Evolutionary conservation across 2,113 vertebrate genomes (phyloP).

Genomic region (Tupaia tana): DNA sequence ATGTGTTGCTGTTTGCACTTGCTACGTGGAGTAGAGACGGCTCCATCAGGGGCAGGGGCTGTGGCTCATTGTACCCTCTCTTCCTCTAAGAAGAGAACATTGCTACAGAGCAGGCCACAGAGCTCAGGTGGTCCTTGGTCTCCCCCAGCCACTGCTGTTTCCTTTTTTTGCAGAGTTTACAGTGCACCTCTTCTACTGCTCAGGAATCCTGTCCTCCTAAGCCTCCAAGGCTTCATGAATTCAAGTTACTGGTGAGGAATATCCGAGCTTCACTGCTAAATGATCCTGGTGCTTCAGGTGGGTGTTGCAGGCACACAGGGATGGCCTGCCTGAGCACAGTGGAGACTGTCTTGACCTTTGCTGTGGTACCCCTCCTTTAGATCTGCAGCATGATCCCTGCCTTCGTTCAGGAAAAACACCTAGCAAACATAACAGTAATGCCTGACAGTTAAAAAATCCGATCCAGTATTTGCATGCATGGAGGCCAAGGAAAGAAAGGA

Average conservation of each 20-base stretch:
- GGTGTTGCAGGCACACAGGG: fast-evolving
- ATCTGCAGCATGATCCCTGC: no score
- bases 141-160: fast-evolving
- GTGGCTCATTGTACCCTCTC: fast-evolving
- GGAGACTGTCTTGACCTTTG: not conserved
- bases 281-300: conserved; percentile 90
- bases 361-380: no score
- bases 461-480: fast-evolving
- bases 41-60: not conserved
- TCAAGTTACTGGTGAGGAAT: conserved; percentile 94
- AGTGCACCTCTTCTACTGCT: conserved; percentile 70
- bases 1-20: fast-evolving
- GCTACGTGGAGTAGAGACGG: not conserved
- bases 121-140: no score
- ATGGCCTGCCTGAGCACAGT: fast-evolving
- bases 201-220: conserved; percentile 93
- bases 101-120: not conserved
- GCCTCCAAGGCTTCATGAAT: conserved; percentile 95
- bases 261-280: conserved; percentile 84
- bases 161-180: conserved; percentile 83
- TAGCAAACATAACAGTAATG: fast-evolving
- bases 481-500: not conserved
- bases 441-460: fast-evolving
- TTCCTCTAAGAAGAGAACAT: fast-evolving
- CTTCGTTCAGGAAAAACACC: not conserved